Evolutionary conservation across 1,140 invertebrate genomes (phyloP), one percentile per base, ranked within the genome.

Genomic region (Monomorium pharaonis): DNA sequence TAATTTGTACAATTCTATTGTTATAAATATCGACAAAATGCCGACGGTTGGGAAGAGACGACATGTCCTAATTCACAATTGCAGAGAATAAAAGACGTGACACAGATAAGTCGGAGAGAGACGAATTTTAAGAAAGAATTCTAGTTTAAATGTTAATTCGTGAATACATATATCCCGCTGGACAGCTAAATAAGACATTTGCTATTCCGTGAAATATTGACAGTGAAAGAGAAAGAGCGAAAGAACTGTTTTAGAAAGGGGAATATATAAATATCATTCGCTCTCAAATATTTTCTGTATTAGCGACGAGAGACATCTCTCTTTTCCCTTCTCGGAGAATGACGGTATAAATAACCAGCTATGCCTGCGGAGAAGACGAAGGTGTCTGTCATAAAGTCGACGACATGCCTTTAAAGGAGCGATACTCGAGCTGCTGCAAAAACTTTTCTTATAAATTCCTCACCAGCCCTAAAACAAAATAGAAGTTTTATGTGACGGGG

Each of bases 371-470:
- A 24, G 51, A 60, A 72, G 67, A 83, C 54, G 67, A 74, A 83
- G 78, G 51, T 72, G 78, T 81, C 78, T 67, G 65, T 83, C 78
- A 83, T 83, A 83, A 83, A 83, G 78, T 83, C 70, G 78, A 83
- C 54, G 78, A 81, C 51, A 54, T 81, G 42, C 51, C 67, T 83
- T 83, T 83, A 83, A 74, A 83, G 67, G 67, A 54, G 54, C 24
- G 78, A 83, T 60, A 33, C 51, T 74, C 37, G 24, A 83, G 54
- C 51, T 44, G 27, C n/a, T 18, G 37, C 49, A 30, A 9, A 58
- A 83, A 83, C 65, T 83, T 83, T 83, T 24, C 65, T 74, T 74
- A 74, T 74, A 83, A 83, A 83, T 83, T 83, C 18, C 51, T 30
- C 67, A 44, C 67, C 67, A 60, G 67, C 37, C 24, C n/a, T 60